Conservation (phyloP, 2,888 invertebrate genomes). For the Hyles lineata region DNA sequence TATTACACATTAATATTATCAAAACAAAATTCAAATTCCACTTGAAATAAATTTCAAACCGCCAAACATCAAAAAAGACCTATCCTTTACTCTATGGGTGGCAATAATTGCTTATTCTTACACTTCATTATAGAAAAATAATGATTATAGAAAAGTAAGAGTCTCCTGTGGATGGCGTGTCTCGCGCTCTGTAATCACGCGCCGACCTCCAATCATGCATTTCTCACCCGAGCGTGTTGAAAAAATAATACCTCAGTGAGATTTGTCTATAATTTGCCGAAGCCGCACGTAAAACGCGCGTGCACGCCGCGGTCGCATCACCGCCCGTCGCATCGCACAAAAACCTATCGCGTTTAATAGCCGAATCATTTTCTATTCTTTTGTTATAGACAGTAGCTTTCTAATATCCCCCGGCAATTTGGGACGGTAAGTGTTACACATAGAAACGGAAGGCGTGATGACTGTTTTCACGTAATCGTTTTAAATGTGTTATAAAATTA, state of each 20-base stretch:
- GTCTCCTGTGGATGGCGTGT: constrained; percentile 78
- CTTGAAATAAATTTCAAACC: not conserved
- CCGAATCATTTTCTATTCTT: constrained; percentile 63
- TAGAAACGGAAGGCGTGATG: constrained; percentile 27
- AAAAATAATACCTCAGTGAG: constrained; percentile 81
- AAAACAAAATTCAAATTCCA: not conserved
- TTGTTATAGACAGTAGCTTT: constrained; percentile 73
- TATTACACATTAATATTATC: not conserved
- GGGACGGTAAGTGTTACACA: constrained; percentile 43
- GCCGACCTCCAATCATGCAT: constrained; percentile 83
- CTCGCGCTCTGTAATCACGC: constrained; percentile 76
- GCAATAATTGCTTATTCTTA: constrained; percentile 76
- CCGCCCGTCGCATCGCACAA: constrained; percentile 43
- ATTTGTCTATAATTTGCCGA: constrained; percentile 83
- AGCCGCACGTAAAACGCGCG: constrained; percentile 61
- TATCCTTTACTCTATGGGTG: constrained; percentile 60
- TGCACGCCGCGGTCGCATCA: constrained; percentile 42
- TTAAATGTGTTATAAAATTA: constrained; percentile 40
- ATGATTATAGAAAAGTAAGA: constrained; percentile 75
- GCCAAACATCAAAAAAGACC: constrained; percentile 37
- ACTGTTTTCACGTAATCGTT: constrained; percentile 30
- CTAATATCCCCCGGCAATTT: constrained; percentile 63
- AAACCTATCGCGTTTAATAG: constrained; percentile 48
- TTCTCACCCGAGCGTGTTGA: constrained; percentile 84
- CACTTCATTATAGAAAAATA: constrained; percentile 82